Conservation (phyloP, 2,797 vertebrate genomes). For the Enteromius argenteus region DNA sequence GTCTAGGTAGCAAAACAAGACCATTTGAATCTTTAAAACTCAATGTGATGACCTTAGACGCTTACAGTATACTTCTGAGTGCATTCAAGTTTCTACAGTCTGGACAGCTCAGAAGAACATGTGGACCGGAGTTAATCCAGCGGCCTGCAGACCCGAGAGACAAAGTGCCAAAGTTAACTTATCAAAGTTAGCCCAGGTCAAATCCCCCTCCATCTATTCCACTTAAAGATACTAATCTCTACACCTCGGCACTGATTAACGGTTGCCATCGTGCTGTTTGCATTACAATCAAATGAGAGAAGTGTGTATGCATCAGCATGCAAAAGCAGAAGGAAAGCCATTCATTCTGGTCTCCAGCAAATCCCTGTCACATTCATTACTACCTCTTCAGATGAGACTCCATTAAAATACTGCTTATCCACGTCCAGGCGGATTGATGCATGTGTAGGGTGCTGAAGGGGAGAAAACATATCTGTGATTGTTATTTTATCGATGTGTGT, state of each 20-base stretch:
- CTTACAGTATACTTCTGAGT: background rate
- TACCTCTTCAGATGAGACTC: slow-evolving; percentile 65
- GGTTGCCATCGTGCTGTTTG: slow-evolving; percentile 60
- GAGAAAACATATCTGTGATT: slow-evolving; percentile 54
- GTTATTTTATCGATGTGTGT: slow-evolving; percentile 44
- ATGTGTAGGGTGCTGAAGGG: slow-evolving; percentile 46
- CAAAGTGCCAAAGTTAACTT: slow-evolving; percentile 64
- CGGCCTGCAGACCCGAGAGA: slow-evolving; percentile 43
- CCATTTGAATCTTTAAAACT: background rate
- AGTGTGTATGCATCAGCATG: slow-evolving; percentile 63
- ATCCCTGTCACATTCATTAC: slow-evolving; percentile 64
- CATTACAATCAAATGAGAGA: slow-evolving; percentile 64
- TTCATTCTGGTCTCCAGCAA: slow-evolving; percentile 59
- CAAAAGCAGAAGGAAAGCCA: slow-evolving; percentile 58
- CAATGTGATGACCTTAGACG: background rate
- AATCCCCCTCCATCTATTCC: slow-evolving; percentile 58
- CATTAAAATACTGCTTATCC: slow-evolving; percentile 66
- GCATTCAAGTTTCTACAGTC: slow-evolving; percentile 21
- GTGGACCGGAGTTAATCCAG: slow-evolving; percentile 21
- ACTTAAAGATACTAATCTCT: slow-evolving; percentile 68
- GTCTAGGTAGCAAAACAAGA: background rate
- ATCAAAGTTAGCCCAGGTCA: slow-evolving; percentile 66
- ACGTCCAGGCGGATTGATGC: slow-evolving; percentile 59
- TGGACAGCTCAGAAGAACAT: slow-evolving; percentile 35
- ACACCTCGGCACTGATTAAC: slow-evolving; percentile 66